A percentile compares a stretch with the other conserved stretches of the same genome.
phyloP scores from a whole-genome alignment of 53 echinoderm and acorn worm species.

The Paracentrotus lividus region DNA sequence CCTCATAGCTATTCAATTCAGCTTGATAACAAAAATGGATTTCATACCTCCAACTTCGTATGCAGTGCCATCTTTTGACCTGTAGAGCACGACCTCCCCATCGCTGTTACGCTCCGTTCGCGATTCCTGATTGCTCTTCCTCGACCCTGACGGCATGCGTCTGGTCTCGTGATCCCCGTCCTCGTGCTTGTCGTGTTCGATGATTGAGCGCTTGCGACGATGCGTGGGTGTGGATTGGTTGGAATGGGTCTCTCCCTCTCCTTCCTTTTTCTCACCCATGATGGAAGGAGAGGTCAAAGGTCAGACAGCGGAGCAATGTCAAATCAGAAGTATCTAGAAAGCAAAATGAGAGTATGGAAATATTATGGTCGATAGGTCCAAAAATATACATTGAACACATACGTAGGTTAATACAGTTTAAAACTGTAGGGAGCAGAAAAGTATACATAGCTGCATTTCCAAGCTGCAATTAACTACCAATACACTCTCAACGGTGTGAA shows the following conservation, averaged over 20 bases:
- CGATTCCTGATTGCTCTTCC: conserved; percentile 74
- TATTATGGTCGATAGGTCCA: background rate
- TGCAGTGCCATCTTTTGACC: conserved; percentile 72
- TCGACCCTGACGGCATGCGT: conserved; percentile 47
- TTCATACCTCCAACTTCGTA: conserved; percentile 90
- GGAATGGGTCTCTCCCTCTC: conserved; percentile 59
- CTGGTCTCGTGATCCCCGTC: conserved; percentile 43
- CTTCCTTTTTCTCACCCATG: conserved; percentile 86
- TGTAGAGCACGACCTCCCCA: conserved; percentile 87
- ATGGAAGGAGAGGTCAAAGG: conserved; percentile 35
- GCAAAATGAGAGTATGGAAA: background rate
- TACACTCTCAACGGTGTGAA: too few species aligned
- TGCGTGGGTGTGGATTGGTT: conserved; percentile 72
- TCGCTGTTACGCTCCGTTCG: conserved; percentile 80
- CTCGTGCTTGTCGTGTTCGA: conserved; percentile 57
- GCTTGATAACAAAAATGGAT: too few species aligned
- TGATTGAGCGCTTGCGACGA: conserved; percentile 77
- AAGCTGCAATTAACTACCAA: background rate
- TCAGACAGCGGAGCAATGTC: background rate
- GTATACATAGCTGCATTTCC: background rate
- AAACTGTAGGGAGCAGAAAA: background rate
- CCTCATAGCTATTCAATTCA: too few species aligned
- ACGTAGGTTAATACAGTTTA: background rate
- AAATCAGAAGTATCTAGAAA: background rate
- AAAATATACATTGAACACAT: background rate